Base-by-base conservation (phyloP, 2,113 vertebrate genomes). In the Vulpes ferrilata region DNA sequence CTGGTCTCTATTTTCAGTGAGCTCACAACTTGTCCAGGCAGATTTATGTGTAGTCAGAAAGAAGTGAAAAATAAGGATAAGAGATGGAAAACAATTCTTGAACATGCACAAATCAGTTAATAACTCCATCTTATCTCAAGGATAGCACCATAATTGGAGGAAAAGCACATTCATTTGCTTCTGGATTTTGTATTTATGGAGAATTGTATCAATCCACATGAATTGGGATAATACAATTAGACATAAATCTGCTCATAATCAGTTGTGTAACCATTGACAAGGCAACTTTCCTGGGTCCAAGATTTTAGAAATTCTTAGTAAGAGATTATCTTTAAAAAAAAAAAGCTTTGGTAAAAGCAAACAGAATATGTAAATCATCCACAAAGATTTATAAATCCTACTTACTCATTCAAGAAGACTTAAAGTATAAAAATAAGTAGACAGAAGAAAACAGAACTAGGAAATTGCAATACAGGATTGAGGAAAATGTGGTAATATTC, bases 281-380 rank as follows among this genome's bases (percentile, higher is more conserved):
- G 35, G 4, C 60, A 65, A 43, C 32, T 83, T 76, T 89, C 20
- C 16, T 78, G 25, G 20, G 30, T 76, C 15, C 48, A 83, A 87
- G 74, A 51, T 53, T 83, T 82, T 85, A 87, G 89, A 92, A 65
- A 89, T 74, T 82, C 74, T 9, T 92, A 55, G 11, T 62, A 96
- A 94, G 27, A 90, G 43, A 88, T 32, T 76, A 32, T 69, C 51
- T 92, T 69, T 22, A 7, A 48, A 74, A 92, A 76, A 3, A 55
- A 86, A 90, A 67, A 69, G 11, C 55, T 92, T 43, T 51, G 86
- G n/a, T 76, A 85, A 94, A 88, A 94, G 59, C 78, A 95, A 96
- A 88, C 48, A 80, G 74, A 94, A n/a, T 82, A 85, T 74, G 89
- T 78, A 94, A 96, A 53, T 74, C 83, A 86, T 71, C 73, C 38